Base-by-base conservation (phyloP, 30 jellyfish, hydroid and myxozoan genomes). In the Chrysaora quinquecirrha region DNA sequence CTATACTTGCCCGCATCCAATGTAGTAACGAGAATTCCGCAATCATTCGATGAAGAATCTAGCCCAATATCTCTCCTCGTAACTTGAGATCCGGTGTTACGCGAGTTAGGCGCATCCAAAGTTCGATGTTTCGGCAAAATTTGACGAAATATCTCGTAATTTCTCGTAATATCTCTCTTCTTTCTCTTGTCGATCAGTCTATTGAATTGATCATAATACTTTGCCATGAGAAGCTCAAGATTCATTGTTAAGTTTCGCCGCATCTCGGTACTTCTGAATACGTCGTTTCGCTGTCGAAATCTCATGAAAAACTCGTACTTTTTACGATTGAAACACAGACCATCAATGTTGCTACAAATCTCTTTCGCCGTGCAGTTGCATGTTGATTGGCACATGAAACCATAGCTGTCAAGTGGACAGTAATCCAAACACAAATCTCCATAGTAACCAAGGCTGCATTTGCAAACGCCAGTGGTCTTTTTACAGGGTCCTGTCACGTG, bases 301-400 rank as follows among this genome's bases (percentile, higher is more conserved):
- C 61, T 48, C 32, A 87, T 21, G 48, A 61, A 54, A 73, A 89
- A 87, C 31, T 67, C 87, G 64, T 31, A 62, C 22, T 68, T 18
- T 19, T 71, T 73, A 1, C 87, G 47, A 14, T 38, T 25, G 75
- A 70, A 87, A 64, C 98, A 93, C 20, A 27, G 35, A 1, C 97
- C 98, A 66, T 86, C 71, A 34, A 93, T 54, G 73, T 87, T 87
- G 70, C 76, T 87, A 64, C 98, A 93, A 30, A 87, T 32, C 11
- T 73, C 81, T 2, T 52, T 64, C 18, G 12, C 30, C 12, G 77
- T 25, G 63, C 98, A 93, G 43, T 60, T 72, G 75, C 98, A 93
- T 18, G 48, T 25, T 2, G 71, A 56, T 9, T 35, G 52, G 54
- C 98, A 93, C 58, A 19, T 7, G 18, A 23, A 56, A 0, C 98